Evolutionary conservation across 2,888 invertebrate genomes (phyloP), one percentile per base, ranked within the genome.

Genomic region (Phyllotreta striolata): DNA sequence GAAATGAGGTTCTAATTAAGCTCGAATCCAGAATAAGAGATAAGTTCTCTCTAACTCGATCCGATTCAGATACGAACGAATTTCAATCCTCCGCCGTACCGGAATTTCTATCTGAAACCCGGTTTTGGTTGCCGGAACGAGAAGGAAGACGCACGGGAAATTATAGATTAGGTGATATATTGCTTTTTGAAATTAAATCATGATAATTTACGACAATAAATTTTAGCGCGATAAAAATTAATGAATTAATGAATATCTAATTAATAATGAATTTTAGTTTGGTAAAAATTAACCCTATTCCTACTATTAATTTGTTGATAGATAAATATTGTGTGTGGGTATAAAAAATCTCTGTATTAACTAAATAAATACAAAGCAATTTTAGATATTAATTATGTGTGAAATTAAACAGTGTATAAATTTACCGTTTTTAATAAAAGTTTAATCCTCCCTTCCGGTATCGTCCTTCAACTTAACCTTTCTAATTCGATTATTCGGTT

Each of bases 81-180:
- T 41, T 55, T 55, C 55, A 43, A 55, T 55, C 40, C 24, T 40
- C 13, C 39, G 5, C 52, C 38, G 9, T 52, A 52, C 52, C 52
- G 55, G 43, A 55, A 55, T 55, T 43, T 34, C 43, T 43, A 55
- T 55, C 55, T 41, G 41, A 55, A 52, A 38, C 51, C 49, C 35
- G 44, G 46, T 46, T 44, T 44, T 43, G 34, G 57, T 34, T 46
- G 35, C 51, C 35, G 51, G 59, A 59, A 24, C 43, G 34, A 34
- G 13, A 1, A 41, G 59, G 59, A 59, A 59, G 51, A 51, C 49
- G 51, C 41, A 49, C 12, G 35, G 59, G 59, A 59, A 59, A 59
- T 59, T 59, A 49, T 59, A 59, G 59, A 59, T 41, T 49, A 40
- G 39, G 51, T 41, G 43, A 61, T 54, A 61, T 60, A 60, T 61